These are phyloP conservation scores for Bombus difficillimus DNA, from an alignment of 1,140 invertebrate genomes.

Conservation along the genomic window DNA sequence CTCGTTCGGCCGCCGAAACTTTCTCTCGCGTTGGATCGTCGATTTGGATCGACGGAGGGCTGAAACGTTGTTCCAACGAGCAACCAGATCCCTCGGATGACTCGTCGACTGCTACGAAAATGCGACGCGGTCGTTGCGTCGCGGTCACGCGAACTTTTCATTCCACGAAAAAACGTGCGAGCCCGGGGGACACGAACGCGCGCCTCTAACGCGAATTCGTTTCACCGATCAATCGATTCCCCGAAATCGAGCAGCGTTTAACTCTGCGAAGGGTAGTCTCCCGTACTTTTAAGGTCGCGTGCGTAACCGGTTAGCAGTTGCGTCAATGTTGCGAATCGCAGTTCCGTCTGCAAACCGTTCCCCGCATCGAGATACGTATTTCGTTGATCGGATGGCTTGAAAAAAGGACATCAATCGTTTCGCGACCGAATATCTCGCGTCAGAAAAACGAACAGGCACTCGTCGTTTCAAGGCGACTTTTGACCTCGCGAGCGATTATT, in stretches of 20 bases:
- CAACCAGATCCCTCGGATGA: not conserved
- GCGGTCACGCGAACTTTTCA: conserved; percentile 27
- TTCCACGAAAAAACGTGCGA: conserved; percentile 59
- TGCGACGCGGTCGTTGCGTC: not conserved
- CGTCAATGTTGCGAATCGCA: not conserved
- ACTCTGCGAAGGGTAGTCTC: conserved; percentile 16
- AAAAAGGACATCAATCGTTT: not conserved
- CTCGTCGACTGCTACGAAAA: not conserved
- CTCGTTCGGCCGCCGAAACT: not conserved
- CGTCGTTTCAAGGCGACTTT: conserved; percentile 20
- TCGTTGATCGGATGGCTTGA: not conserved
- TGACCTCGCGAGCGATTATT: conserved; percentile 51
- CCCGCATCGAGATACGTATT: not conserved
- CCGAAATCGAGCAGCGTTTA: conserved; percentile 42
- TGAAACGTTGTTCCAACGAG: not conserved
- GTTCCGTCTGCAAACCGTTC: no score
- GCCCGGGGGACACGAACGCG: conserved; percentile 2
- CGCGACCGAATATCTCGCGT: conserved; percentile 4
- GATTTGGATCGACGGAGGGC: not conserved
- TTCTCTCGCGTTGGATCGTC: not conserved
- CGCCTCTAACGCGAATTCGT: not conserved
- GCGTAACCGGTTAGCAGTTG: not conserved
- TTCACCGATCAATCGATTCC: conserved; percentile 36
- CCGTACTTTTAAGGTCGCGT: not conserved
- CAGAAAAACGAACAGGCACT: not conserved